Evolutionary conservation across 2,113 vertebrate species (phyloP).

Genomic region (Vidua chalybeata): DNA sequence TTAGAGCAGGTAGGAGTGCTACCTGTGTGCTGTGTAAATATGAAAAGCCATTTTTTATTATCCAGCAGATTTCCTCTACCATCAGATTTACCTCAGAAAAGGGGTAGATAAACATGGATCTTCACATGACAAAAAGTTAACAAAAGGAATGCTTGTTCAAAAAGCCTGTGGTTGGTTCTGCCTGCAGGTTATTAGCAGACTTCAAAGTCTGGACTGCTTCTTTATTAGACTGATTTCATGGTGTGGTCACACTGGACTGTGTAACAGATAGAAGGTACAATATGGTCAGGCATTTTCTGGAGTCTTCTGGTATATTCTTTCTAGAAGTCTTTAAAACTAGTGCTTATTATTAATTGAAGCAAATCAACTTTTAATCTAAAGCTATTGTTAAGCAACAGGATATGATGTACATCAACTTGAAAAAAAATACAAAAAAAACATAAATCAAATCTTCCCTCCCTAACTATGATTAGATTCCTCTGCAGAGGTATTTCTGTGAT

Average conservation of each 20-base stretch:
- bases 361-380: neutral
- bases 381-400: neutral
- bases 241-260: neutral
- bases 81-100: neutral
- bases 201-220: neutral
- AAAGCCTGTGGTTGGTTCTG: neutral
- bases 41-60: neutral
- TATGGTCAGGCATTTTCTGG: neutral
- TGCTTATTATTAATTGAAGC: neutral
- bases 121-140: neutral
- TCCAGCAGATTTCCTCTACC: neutral
- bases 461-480: neutral
- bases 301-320: neutral
- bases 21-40: neutral
- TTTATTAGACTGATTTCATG: neutral
- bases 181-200: neutral
- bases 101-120: neutral
- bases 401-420: rapidly evolving
- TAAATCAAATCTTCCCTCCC: neutral
- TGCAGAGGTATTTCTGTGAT: neutral
- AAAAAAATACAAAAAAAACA: rapidly evolving
- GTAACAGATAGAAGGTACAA: neutral
- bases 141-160: neutral
- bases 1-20: neutral
- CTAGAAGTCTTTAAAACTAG: neutral